Evolutionary conservation across 1,140 invertebrate species (phyloP).

Genomic region (Amphibalanus amphitrite): DNA sequence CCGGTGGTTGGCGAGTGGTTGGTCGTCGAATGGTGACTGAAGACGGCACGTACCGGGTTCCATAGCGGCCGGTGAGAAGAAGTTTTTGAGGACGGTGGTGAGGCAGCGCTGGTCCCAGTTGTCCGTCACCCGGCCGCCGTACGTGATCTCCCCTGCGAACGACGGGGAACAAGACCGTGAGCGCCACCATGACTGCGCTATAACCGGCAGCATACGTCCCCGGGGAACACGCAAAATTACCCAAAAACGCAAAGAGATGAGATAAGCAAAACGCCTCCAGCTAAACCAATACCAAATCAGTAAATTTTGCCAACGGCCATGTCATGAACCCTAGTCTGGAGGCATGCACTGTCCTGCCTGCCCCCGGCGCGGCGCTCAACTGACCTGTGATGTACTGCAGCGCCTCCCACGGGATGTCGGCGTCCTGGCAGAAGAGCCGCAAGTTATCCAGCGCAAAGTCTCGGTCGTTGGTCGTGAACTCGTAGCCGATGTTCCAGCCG

Average conservation of each 20-base stretch:
- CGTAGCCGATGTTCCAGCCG: conserved; percentile 87
- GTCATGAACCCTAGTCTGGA: too few relatives aligned
- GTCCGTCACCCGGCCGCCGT: conserved; percentile 84
- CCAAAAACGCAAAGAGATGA: too few relatives aligned
- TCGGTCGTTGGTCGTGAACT: conserved; percentile 88
- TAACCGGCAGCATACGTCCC: too few relatives aligned
- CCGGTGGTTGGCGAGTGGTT: too few relatives aligned
- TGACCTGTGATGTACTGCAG: conserved; percentile 77
- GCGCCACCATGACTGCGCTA: too few relatives aligned
- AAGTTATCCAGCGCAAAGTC: conserved; percentile 68
- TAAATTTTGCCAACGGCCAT: too few relatives aligned
- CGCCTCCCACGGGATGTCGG: conserved; percentile 68
- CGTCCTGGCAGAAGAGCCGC: conserved; percentile 41
- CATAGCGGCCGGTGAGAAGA: conserved; percentile 41
- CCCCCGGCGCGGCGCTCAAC: conserved; percentile 30
- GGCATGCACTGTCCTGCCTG: too few relatives aligned
- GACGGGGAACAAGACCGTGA: too few relatives aligned
- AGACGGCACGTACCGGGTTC: conserved; percentile 27
- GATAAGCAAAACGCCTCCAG: too few relatives aligned
- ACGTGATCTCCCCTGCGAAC: conserved; percentile 52
- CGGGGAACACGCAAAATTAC: too few relatives aligned
- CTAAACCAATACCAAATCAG: too few relatives aligned
- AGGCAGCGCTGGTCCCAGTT: conserved; percentile 81
- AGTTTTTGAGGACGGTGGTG: conserved; percentile 62
- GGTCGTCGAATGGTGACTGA: too few relatives aligned